A percentile compares a stretch with the other conserved stretches of the same genome.
Evolutionary conservation across 1,140 invertebrate species (phyloP).

Genomic region (Orchesella cincta): DNA sequence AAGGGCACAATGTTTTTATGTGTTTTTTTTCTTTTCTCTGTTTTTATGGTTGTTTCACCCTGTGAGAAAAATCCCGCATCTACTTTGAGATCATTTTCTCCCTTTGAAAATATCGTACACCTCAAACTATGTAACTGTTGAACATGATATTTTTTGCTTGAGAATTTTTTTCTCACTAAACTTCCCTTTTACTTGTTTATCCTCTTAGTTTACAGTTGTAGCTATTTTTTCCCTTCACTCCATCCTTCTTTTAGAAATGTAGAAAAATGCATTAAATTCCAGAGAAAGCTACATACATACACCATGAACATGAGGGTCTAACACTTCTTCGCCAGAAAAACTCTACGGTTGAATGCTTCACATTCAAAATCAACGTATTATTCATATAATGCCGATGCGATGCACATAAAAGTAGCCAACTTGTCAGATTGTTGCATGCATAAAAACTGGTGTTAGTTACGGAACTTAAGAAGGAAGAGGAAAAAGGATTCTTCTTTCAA

Average conservation of each 20-base stretch:
- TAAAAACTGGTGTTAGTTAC: not conserved
- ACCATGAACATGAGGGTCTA: too few relatives aligned
- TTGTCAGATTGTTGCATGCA: constrained; percentile 1
- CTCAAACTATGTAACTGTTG: not conserved
- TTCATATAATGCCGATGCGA: not conserved
- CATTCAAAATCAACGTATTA: not conserved
- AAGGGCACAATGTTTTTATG: not conserved
- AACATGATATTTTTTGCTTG: not conserved
- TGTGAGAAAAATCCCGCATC: constrained; percentile 12
- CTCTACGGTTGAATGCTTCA: not conserved
- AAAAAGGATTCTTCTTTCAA: too few relatives aligned
- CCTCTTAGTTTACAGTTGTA: too few relatives aligned
- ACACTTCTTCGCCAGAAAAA: too few relatives aligned
- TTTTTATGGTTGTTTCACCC: not conserved
- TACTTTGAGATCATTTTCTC: constrained; percentile 5
- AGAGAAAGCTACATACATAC: not conserved
- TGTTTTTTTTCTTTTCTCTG: not conserved
- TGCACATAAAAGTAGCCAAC: constrained; percentile 15
- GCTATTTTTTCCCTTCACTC: not conserved
- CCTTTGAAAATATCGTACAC: constrained; percentile 3
- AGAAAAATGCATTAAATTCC: not conserved
- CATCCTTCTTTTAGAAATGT: not conserved
- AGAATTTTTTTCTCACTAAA: not conserved
- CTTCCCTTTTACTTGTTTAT: not conserved
- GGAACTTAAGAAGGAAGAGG: too few relatives aligned